These are phyloP conservation scores for Fistularia tabacaria DNA, from an alignment of 2,797 vertebrate species.

Conservation along the genomic window DNA sequence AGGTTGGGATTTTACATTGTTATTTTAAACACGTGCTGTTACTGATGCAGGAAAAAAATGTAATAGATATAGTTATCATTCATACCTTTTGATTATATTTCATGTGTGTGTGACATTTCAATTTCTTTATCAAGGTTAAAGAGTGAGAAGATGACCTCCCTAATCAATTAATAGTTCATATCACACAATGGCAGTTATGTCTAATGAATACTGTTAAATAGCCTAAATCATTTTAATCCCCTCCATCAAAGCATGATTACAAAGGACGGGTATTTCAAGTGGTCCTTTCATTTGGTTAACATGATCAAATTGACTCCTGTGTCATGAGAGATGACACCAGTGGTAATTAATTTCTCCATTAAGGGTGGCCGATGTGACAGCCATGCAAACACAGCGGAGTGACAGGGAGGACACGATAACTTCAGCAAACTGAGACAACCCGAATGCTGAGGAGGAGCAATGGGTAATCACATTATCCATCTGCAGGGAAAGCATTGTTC, in stretches of 20 bases:
- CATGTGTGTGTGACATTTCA: conserved; percentile 42
- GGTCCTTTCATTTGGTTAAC: conserved; percentile 74
- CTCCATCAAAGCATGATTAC: conserved; percentile 71
- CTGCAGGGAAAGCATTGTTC: conserved; percentile 74
- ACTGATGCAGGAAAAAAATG: too few relatives aligned
- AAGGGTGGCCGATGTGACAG: conserved; percentile 73
- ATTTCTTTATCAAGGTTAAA: conserved; percentile 67
- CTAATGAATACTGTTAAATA: conserved; percentile 70
- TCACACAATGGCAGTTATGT: conserved; percentile 58
- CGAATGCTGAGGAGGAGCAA: conserved; percentile 68
- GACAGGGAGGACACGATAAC: conserved; percentile 67
- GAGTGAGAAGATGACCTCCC: conserved; percentile 56
- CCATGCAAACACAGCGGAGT: conserved; percentile 73
- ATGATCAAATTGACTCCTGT: conserved; percentile 78
- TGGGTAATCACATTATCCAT: conserved; percentile 79
- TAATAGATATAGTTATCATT: neutral
- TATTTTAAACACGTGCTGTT: too few relatives aligned
- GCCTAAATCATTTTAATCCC: conserved; percentile 69
- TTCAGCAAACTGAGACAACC: conserved; percentile 69
- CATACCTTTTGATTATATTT: conserved; percentile 20
- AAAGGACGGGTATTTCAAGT: conserved; percentile 68
- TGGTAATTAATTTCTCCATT: conserved; percentile 81
- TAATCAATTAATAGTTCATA: conserved; percentile 65
- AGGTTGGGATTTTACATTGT: too few relatives aligned
- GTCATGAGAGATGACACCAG: conserved; percentile 73